A percentile compares a stretch with the other conserved stretches of the same genome.
These are phyloP conservation scores for Turnix velox DNA, from an alignment of 2,113 vertebrate genomes.

Conservation along the genomic window DNA sequence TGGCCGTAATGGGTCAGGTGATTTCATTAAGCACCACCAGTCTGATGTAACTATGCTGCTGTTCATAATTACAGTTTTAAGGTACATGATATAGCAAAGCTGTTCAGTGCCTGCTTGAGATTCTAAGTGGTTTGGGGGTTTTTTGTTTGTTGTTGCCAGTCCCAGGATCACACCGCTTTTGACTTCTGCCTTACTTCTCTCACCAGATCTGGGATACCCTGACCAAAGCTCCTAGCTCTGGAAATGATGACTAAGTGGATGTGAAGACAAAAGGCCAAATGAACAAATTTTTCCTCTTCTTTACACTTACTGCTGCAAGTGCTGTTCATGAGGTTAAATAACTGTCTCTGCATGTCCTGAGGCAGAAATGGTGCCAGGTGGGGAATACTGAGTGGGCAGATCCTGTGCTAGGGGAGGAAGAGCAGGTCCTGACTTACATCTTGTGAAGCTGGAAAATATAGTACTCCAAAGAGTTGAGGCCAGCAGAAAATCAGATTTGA, in stretches of 20 bases:
- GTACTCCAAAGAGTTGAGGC: not conserved
- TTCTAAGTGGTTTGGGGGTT: not conserved
- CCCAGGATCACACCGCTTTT: not conserved
- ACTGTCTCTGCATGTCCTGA: not conserved
- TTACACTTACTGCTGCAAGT: not conserved
- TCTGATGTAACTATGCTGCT: not conserved
- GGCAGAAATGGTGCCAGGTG: fast-evolving
- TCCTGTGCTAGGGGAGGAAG: not conserved
- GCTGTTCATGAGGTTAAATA: not conserved
- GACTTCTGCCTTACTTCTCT: not conserved
- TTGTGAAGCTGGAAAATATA: not conserved
- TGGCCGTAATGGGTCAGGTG: not conserved
- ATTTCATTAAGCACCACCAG: not conserved
- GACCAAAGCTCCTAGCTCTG: not conserved
- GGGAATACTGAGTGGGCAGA: not conserved
- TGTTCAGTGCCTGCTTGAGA: not conserved
- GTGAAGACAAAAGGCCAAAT: not conserved
- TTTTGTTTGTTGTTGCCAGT: not conserved
- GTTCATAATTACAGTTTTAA: not conserved
- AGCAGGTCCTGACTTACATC: fast-evolving
- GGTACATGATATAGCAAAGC: not conserved
- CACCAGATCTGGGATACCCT: not conserved
- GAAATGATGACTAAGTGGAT: not conserved
- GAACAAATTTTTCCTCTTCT: not conserved
- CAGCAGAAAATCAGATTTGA: not conserved